phyloP scores from a whole-genome alignment of 1,140 invertebrate species.

The Arion vulgaris region DNA sequence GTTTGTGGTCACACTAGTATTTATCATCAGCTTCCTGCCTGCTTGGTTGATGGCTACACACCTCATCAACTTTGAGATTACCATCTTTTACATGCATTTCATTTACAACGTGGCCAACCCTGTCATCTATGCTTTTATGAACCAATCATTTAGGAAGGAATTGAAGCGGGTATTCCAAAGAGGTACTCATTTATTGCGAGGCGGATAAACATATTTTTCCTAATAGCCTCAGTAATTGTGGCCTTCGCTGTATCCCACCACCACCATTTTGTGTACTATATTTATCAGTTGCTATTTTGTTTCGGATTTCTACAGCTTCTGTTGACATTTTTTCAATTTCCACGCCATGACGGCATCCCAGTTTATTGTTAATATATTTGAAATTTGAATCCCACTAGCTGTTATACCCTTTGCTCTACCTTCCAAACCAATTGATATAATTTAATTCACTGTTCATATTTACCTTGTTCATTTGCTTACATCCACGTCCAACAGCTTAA shows the following conservation, averaged over 20 bases:
- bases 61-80: constrained; percentile 54
- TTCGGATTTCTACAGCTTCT: not conserved
- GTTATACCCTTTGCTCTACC: no score
- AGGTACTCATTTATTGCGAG: constrained; percentile 35
- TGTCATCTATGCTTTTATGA: constrained; percentile 71
- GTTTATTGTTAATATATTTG: no score
- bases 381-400: no score
- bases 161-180: constrained; percentile 62
- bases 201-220: not conserved
- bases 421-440: no score
- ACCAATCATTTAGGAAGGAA: constrained; percentile 68
- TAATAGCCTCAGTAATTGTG: not conserved
- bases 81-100: constrained; percentile 70
- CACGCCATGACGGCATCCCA: no score
- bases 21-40: constrained; percentile 68
- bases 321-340: not conserved
- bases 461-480: no score
- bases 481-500: no score
- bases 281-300: not conserved
- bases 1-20: constrained; percentile 68
- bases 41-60: constrained; percentile 66
- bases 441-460: no score
- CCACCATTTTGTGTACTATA: not conserved
- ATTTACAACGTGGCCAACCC: constrained; percentile 71
- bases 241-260: not conserved